These are phyloP conservation scores for Bellardia pandia DNA, from an alignment of 2,888 invertebrate species.

Conservation along the genomic window DNA sequence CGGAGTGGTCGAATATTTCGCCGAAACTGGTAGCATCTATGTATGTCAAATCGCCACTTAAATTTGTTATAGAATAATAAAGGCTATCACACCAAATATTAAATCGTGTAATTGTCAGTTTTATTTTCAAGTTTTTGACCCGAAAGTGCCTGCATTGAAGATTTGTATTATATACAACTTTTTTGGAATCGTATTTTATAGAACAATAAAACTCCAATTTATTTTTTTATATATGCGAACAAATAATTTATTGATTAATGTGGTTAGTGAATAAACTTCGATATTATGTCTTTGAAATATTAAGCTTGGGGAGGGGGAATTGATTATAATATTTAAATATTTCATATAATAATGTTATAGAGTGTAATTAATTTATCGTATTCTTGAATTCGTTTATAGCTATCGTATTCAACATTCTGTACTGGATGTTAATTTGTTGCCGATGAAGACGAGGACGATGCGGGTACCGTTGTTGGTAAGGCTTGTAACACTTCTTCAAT, in stretches of 20 bases:
- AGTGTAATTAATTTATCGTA: conserved; percentile 34
- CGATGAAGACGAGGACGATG: conserved; percentile 34
- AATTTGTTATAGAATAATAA: too few relatives aligned
- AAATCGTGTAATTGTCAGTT: too few relatives aligned
- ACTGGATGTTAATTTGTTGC: conserved; percentile 50
- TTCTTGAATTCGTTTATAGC: conserved; percentile 3
- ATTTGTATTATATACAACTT: too few relatives aligned
- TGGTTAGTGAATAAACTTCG: conserved; percentile 51
- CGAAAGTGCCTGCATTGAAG: too few relatives aligned
- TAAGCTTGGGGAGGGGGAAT: conserved; percentile 23
- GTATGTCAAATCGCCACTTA: too few relatives aligned
- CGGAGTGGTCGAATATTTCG: too few relatives aligned
- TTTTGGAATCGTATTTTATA: too few relatives aligned
- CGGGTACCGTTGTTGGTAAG: conserved; percentile 78
- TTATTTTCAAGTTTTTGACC: too few relatives aligned
- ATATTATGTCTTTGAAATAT: conserved; percentile 45
- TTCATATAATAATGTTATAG: conserved; percentile 22
- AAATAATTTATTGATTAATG: conserved; percentile 72
- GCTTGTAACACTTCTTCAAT: conserved; percentile 80
- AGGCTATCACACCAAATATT: too few relatives aligned
- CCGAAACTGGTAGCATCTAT: too few relatives aligned
- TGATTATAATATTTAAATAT: conserved; percentile 19
- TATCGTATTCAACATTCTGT: neutral
- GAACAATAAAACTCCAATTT: neutral
- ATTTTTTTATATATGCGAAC: conserved; percentile 57